phyloP scores from a whole-genome alignment of 2,797 vertebrate species.

The Hyperoplus immaculatus region DNA sequence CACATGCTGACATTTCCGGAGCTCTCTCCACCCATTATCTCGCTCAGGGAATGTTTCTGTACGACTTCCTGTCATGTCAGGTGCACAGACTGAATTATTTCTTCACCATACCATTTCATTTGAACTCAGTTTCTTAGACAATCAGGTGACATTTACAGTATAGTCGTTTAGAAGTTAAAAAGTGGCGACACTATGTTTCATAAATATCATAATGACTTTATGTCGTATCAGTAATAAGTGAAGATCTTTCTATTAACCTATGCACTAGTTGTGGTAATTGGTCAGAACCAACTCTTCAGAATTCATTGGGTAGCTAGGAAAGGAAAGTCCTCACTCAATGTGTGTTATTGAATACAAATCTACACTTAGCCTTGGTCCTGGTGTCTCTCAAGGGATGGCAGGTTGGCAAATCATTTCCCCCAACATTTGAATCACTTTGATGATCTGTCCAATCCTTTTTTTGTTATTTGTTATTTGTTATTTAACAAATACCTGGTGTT shows the following conservation, averaged over 20 bases:
- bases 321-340: no score
- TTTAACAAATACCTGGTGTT: no score
- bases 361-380: no score
- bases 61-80: background rate
- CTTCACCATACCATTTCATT: background rate
- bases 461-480: no score
- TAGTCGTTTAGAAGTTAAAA: no score
- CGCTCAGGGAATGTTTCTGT: background rate
- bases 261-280: background rate
- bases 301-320: no score
- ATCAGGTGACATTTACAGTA: no score
- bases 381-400: no score
- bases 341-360: no score
- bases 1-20: background rate
- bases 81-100: no score
- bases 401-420: no score
- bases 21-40: no score
- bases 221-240: background rate
- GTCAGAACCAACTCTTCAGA: background rate
- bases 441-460: background rate
- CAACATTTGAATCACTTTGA: background rate
- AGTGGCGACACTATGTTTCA: background rate
- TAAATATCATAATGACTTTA: background rate
- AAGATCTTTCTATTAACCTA: background rate
- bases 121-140: background rate